Base-by-base conservation (phyloP, 2,888 invertebrate genomes). In the Tenthredo livida region DNA sequence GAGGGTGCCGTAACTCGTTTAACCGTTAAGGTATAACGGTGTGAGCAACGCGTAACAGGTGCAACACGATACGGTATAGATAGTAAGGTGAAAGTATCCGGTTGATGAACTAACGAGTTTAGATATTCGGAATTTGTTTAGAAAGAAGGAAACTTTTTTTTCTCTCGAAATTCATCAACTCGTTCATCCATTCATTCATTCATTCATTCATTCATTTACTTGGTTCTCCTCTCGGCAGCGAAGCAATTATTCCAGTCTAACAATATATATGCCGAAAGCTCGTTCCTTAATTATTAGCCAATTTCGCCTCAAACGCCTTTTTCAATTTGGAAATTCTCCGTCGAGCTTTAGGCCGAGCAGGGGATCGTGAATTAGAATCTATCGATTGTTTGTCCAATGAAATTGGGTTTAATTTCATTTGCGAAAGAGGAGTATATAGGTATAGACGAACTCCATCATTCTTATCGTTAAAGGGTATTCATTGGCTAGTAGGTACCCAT, bases 381-480 rank as follows among this genome's bases (percentile, higher is more conserved):
- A 84, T 70, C 50, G 84, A 84, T 84, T 84, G 84, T 84, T 72
- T 72, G 50, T 84, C n/a, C 25, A 33, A 65, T 40, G 43, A 25
- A 50, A 58, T 21, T 25, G 84, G 70, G 43, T 84, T 84, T 84
- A 65, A 84, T 84, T 84, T 72, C 67, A 84, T 72, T 84, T 47
- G 50, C 67, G 7, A 12, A n/a, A 25, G 70, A 37, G 40, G 70
- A 37, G 40, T 67, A 25, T 54, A 54, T 50, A 50, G 50, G 17
- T 17, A 50, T 15, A 70, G 37, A 37, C 70, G 1, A 15, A 50
- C 70, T 70, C 70, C 37, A n/a, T 40, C 37, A 72, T 72, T 72
- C 70, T 72, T 40, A 72, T 33, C 37, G 70, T 72, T 37, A 17
- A 72, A 61, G 61, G 25, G 61, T 61, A n/a, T n/a, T 17, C n/a